These are phyloP conservation scores for Epizoanthus illoricatus DNA, from an alignment of 92 coral and sea anemone genomes.

Conservation along the genomic window DNA sequence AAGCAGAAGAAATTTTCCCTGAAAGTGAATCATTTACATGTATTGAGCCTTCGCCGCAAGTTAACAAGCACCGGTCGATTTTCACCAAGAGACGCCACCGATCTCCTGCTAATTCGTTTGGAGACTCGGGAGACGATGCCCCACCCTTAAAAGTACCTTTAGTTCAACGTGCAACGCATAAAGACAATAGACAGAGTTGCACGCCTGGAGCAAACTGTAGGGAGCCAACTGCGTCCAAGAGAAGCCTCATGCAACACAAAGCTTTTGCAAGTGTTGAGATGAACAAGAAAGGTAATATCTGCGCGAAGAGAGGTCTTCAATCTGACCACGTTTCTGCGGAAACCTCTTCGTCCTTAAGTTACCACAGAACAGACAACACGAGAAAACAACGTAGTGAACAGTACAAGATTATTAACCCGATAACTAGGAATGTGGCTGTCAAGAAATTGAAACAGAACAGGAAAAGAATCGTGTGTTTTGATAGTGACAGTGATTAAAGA, in stretches of 20 bases:
- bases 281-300: background rate
- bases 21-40: background rate
- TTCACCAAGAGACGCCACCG: slow-evolving; percentile 35
- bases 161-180: background rate
- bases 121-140: background rate
- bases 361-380: background rate
- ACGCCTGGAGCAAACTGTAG: background rate
- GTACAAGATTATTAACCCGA: background rate
- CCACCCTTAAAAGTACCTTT: slow-evolving; percentile 3
- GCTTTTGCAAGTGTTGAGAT: background rate
- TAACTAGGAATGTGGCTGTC: background rate
- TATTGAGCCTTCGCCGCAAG: slow-evolving; percentile 32
- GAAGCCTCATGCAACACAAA: slow-evolving; percentile 20
- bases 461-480: slow-evolving; percentile 6
- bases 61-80: slow-evolving; percentile 16
- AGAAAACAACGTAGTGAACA: background rate
- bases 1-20: background rate
- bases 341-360: background rate
- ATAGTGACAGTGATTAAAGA: slow-evolving; percentile 31
- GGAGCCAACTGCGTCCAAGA: background rate
- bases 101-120: slow-evolving; percentile 21
- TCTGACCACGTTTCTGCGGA: background rate
- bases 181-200: background rate
- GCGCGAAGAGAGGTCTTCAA: background rate
- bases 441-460: slow-evolving; percentile 4